Base-by-base conservation (phyloP, 2,797 vertebrate species). In the Balearica regulorum region DNA sequence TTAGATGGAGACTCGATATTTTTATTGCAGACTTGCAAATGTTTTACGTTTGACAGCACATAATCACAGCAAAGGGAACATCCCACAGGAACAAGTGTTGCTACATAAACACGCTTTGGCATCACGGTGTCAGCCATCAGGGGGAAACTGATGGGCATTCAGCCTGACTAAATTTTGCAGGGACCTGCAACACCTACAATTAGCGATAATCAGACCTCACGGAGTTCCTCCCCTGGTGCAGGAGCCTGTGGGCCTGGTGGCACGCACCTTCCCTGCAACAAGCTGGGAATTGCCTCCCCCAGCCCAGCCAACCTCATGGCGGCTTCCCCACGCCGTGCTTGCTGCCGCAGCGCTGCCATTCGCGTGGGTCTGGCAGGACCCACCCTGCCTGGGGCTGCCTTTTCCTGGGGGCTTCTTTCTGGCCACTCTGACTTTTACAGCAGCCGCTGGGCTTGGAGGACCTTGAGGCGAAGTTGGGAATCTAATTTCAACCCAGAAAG, bases 101-200 rank as follows among this genome's bases (percentile, higher is more conserved):
- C 79, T 65, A 24, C 79, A 28, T 11, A n/a, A 90, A 49, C 60
- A 16, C 28, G 54, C 75, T 57, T 64, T 55, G 66, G 43, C 9
- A 4, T 24, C 41, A 5, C 0, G 0, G 85, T 25, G 14, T 22
- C 35, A 2, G 1, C 84, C 54, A 10, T 35, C 19, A 20, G n/a
- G 51, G 66, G 49, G 44, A 68, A 92, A 28, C 31, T 1, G 2
- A 24, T 0, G 0, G 65, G 77, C 1, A 2, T 75, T 75, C 66
- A 87, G 85, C 35, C 75, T 71, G 82, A 55, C 49, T 61, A 13
- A 48, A 73, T 41, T 78, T 14, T 48, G 79, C 66, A 51, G 33
- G 53, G 55, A 55, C 62, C 49, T 48, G 85, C 66, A 48, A n/a
- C 43, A 71, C 55, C 57, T 82, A 58, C 71, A 43, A 10, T 37